These are phyloP conservation scores for Lepidurus packardi DNA, from an alignment of 1,140 invertebrate species.

Conservation along the genomic window DNA sequence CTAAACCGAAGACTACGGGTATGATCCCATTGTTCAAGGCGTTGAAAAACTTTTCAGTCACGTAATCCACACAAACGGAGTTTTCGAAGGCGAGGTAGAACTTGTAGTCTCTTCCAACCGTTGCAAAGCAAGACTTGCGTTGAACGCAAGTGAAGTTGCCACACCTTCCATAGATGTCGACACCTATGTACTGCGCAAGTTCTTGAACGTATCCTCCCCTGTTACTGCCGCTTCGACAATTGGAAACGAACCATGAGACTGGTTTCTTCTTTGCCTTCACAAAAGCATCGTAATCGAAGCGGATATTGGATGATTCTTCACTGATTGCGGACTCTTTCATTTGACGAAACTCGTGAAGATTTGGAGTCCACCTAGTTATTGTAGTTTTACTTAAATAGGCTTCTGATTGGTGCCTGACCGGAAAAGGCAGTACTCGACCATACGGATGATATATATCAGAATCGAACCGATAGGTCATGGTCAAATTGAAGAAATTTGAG, in stretches of 20 bases:
- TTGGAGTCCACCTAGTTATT: slow-evolving; percentile 34
- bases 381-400: background rate
- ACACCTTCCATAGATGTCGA: slow-evolving; percentile 66
- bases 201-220: slow-evolving; percentile 53
- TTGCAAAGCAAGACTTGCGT: slow-evolving; percentile 19
- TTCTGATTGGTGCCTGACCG: background rate
- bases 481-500: slow-evolving; percentile 43
- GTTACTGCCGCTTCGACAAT: slow-evolving; percentile 53
- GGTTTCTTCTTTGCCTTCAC: slow-evolving; percentile 12
- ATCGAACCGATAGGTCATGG: slow-evolving; percentile 43
- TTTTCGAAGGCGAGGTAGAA: slow-evolving; percentile 47
- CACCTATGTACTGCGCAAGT: slow-evolving; percentile 51
- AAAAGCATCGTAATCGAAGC: background rate
- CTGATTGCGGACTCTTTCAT: background rate
- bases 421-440: slow-evolving; percentile 13
- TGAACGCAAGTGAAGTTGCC: slow-evolving; percentile 44
- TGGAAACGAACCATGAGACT: slow-evolving; percentile 58
- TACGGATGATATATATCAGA: slow-evolving; percentile 40
- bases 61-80: slow-evolving; percentile 44
- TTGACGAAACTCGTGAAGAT: background rate
- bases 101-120: slow-evolving; percentile 31
- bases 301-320: background rate
- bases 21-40: slow-evolving; percentile 34
- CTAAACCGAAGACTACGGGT: slow-evolving; percentile 62
- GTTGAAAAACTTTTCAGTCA: slow-evolving; percentile 44